Evolutionary conservation across 2,888 invertebrate genomes (phyloP), one percentile per base, ranked within the genome.

Genomic region (Cheilosia urbana): DNA sequence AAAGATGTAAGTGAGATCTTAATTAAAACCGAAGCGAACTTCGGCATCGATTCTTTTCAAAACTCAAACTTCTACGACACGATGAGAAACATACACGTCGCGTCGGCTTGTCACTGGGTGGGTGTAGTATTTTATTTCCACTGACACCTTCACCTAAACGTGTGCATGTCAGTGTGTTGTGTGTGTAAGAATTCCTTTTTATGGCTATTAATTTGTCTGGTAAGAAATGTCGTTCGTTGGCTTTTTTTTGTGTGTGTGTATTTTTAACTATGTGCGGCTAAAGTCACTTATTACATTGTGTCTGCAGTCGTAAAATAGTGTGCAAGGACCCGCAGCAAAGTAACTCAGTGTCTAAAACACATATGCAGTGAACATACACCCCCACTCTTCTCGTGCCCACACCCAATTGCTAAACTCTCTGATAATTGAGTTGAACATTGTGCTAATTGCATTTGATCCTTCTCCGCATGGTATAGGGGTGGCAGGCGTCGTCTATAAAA

Each of bases 361-460:
- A 63, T 40, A 21, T 19, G 27, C 42, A 17, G 19, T n/a, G 13
- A 17, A 15, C 42, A 2, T 40, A 19, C 57, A n/a, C 30, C 30
- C 30, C 7, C 30, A 9, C 9, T 30, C 30, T 6, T 11, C 30
- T 27, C 27, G 27, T 27, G n/a, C 30, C 6, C 27, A 40, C 27
- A 21, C 30, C 60, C 21, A 75, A 63, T 63, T 76, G 84, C 85
- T 77, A 68, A 85, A 66, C 71, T 77, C 69, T 77, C 71, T 76
- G 85, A 82, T 87, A 87, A 87, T 87, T 87, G 87, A 87, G 82
- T 87, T 78, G 77, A 82, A 87, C 87, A 87, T 87, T 78, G 87
- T 82, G 87, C 87, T 87, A 87, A 87, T 87, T 87, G 87, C 87
- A 87, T 84, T 79, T 79, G 83, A 84, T 87, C 82, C 81, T 77